Conservation (phyloP, 2,888 invertebrate genomes). For the Priocnemis perturbator region DNA sequence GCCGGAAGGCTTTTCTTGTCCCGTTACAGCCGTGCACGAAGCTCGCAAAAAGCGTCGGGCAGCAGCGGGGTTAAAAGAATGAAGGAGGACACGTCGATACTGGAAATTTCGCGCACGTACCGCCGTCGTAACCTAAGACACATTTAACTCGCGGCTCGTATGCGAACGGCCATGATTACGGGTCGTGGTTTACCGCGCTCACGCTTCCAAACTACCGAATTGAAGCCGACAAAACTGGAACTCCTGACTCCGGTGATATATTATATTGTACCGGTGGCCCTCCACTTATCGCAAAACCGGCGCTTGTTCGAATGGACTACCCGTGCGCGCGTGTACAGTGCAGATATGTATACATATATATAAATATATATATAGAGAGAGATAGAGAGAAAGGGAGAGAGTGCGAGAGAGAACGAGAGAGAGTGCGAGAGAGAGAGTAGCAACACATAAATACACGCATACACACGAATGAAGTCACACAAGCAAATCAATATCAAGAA, state of each 20-base stretch:
- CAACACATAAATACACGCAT: not conserved
- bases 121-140: not conserved
- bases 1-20: too few species aligned
- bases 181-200: slow-evolving; percentile 3
- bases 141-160: not conserved
- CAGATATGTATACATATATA: slow-evolving; percentile 9
- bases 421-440: too few species aligned
- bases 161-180: not conserved
- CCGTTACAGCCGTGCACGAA: too few species aligned
- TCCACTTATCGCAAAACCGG: slow-evolving; percentile 32
- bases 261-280: slow-evolving; percentile 24
- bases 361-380: slow-evolving; percentile 3
- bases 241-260: slow-evolving; percentile 36
- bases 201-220: slow-evolving; percentile 21
- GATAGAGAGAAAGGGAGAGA: too few species aligned
- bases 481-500: slow-evolving; percentile 36
- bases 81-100: not conserved
- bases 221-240: slow-evolving; percentile 27
- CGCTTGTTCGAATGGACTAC: slow-evolving; percentile 1
- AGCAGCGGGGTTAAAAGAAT: slow-evolving; percentile 3
- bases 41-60: too few species aligned
- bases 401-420: too few species aligned
- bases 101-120: too few species aligned
- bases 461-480: slow-evolving; percentile 16
- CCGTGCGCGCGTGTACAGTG: slow-evolving; percentile 4